These are phyloP conservation scores for Nyctalus aviator DNA, from an alignment of 2,797 vertebrate genomes.

Conservation along the genomic window DNA sequence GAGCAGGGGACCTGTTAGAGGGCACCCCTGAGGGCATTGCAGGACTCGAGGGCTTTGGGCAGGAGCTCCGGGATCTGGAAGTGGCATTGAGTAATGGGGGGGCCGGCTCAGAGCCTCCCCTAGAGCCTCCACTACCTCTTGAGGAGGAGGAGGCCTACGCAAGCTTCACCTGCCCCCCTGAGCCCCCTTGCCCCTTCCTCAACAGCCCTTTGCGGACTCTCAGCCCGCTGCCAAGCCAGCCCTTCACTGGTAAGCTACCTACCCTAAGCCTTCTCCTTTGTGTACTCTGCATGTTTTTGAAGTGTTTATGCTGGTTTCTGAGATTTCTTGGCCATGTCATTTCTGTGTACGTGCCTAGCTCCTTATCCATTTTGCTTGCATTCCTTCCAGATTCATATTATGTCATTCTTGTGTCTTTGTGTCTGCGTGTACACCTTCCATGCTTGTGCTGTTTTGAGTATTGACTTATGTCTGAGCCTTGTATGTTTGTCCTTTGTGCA, in stretches of 20 bases:
- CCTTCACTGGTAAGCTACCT: conserved; percentile 93
- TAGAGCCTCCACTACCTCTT: conserved; percentile 79
- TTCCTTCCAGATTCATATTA: conserved; percentile 55
- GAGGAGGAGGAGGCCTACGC: conserved; percentile 88
- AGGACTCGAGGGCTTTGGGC: conserved; percentile 92
- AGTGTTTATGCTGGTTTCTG: conserved; percentile 71
- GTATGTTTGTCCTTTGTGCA: conserved; percentile 63
- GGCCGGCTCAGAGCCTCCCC: conserved; percentile 66
- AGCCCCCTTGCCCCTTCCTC: conserved; percentile 85
- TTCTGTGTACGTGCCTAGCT: conserved; percentile 66
- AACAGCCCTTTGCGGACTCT: conserved; percentile 90
- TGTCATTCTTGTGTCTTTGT: conserved; percentile 6
- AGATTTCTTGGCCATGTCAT: conserved; percentile 69
- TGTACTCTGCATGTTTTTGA: conserved; percentile 72
- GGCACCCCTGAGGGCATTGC: conserved; percentile 38
- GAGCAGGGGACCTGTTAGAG: conserved; percentile 28
- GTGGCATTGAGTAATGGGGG: conserved; percentile 82
- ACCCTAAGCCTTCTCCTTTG: conserved; percentile 55
- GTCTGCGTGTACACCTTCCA: conserved; percentile 43
- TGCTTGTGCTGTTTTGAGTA: conserved; percentile 75
- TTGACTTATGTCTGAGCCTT: conserved; percentile 65
- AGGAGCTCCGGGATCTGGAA: conserved; percentile 94
- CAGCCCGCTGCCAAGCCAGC: conserved; percentile 91
- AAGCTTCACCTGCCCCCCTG: conserved; percentile 80
- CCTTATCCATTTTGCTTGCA: conserved; percentile 71